Evolutionary conservation across 1,140 invertebrate species (phyloP).

Genomic region (Orussus abietinus): DNA sequence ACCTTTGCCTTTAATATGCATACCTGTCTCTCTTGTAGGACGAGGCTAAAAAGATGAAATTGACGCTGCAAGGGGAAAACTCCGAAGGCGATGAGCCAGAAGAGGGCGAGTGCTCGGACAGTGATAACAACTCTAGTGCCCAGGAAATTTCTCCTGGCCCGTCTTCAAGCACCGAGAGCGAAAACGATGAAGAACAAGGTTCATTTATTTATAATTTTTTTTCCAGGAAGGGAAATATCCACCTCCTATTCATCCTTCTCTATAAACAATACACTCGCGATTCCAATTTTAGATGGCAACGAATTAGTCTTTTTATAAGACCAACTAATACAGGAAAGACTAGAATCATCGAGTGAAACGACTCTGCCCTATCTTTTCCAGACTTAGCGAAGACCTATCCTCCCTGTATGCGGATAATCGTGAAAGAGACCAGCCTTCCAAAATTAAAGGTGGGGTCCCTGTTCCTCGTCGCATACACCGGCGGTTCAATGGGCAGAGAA

Average conservation of each 20-base stretch:
- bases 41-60: slow-evolving; percentile 39
- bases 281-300: no score
- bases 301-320: no score
- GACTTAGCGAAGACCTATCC: slow-evolving; percentile 71
- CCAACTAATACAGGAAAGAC: no score
- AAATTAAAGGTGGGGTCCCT: slow-evolving; percentile 72
- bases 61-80: slow-evolving; percentile 23
- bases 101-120: slow-evolving; percentile 67
- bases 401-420: slow-evolving; percentile 83
- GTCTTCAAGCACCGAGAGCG: slow-evolving; percentile 33
- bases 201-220: slow-evolving; percentile 21
- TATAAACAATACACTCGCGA: no score
- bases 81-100: slow-evolving; percentile 44
- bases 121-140: slow-evolving; percentile 32
- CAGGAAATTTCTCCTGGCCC: slow-evolving; percentile 22
- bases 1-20: slow-evolving; percentile 35
- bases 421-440: slow-evolving; percentile 67
- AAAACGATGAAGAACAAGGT: slow-evolving; percentile 41
- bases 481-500: slow-evolving; percentile 80
- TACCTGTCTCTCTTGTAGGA: slow-evolving; percentile 45
- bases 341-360: not conserved
- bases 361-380: slow-evolving; percentile 46
- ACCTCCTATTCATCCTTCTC: no score
- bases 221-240: no score
- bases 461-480: slow-evolving; percentile 81